A percentile compares a stretch with the other conserved stretches of the same genome.
Evolutionary conservation across 2,797 vertebrate species (phyloP).

Genomic region (Helarctos malayanus): DNA sequence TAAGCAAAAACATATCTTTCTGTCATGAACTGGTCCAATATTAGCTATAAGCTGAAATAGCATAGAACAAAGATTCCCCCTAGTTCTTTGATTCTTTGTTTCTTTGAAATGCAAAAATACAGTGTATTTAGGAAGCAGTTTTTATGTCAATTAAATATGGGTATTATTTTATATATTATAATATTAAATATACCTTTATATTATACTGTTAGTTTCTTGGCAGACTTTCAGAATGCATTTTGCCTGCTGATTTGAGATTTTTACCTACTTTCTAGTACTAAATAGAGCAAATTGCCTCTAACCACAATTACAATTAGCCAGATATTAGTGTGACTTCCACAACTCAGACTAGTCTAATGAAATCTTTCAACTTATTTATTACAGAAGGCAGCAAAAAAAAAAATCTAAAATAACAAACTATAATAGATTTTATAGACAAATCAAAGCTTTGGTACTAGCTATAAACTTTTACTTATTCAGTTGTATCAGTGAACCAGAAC

Average conservation of each 20-base stretch:
- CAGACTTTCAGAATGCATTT: constrained; percentile 52
- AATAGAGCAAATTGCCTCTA: constrained; percentile 76
- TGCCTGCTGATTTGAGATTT: constrained; percentile 39
- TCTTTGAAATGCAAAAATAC: constrained; percentile 34
- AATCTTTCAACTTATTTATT: constrained; percentile 69
- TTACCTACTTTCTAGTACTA: constrained; percentile 70
- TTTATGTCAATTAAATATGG: neutral
- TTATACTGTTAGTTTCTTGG: constrained; percentile 46
- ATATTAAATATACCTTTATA: neutral
- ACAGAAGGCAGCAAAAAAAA: constrained; percentile 75
- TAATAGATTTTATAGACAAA: constrained; percentile 56
- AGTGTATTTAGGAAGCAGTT: constrained; percentile 15
- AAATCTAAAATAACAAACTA: constrained; percentile 24
- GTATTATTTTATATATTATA: neutral
- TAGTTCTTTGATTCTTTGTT: neutral
- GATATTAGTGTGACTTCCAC: constrained; percentile 48
- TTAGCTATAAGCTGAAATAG: neutral
- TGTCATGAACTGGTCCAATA: neutral
- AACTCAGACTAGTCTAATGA: constrained; percentile 62
- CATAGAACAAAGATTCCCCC: neutral
- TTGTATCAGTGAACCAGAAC: neutral
- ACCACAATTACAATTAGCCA: constrained; percentile 58
- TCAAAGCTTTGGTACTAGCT: constrained; percentile 47
- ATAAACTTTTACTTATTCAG: constrained; percentile 51
- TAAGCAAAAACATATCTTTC: neutral